phyloP scores from a whole-genome alignment of 2,888 invertebrate genomes.

The Gymnoscelis rufifasciata region DNA sequence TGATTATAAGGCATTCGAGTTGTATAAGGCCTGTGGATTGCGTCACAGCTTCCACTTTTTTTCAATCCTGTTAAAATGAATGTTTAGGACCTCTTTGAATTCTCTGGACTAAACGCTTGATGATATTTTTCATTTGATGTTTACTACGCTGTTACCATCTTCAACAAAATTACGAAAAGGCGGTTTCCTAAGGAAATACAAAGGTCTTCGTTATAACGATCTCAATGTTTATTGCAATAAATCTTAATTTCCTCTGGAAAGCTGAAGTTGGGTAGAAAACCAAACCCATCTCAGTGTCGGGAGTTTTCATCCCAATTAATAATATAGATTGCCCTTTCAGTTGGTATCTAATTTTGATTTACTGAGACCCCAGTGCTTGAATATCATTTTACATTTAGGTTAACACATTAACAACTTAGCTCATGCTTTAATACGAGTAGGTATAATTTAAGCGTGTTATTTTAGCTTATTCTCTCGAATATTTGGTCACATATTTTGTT shows the following conservation, averaged over 20 bases:
- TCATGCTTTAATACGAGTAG: too few species aligned
- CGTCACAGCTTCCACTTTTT: slow-evolving; percentile 18
- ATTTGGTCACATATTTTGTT: too few species aligned
- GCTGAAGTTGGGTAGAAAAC: not conserved
- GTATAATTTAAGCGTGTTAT: too few species aligned
- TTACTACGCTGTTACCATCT: not conserved
- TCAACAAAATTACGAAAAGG: too few species aligned
- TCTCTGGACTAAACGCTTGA: slow-evolving; percentile 3
- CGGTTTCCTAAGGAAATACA: too few species aligned
- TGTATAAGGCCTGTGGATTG: slow-evolving; percentile 18
- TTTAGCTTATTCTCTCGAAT: too few species aligned
- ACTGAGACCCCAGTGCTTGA: not conserved
- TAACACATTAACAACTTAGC: too few species aligned
- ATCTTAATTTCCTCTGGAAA: not conserved
- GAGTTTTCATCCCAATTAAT: slow-evolving; percentile 6
- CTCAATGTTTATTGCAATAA: slow-evolving; percentile 1
- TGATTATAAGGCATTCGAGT: slow-evolving; percentile 24
- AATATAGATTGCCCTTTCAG: slow-evolving; percentile 1
- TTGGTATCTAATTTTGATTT: not conserved
- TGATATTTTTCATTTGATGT: slow-evolving; percentile 7
- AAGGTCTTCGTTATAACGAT: too few species aligned
- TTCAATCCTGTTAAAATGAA: slow-evolving; percentile 19
- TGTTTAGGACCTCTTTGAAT: slow-evolving; percentile 14
- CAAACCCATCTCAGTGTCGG: slow-evolving; percentile 12
- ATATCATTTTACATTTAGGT: too few species aligned